phyloP scores from a whole-genome alignment of 2,888 invertebrate genomes.

The Hirtodrosophila alboralis region DNA sequence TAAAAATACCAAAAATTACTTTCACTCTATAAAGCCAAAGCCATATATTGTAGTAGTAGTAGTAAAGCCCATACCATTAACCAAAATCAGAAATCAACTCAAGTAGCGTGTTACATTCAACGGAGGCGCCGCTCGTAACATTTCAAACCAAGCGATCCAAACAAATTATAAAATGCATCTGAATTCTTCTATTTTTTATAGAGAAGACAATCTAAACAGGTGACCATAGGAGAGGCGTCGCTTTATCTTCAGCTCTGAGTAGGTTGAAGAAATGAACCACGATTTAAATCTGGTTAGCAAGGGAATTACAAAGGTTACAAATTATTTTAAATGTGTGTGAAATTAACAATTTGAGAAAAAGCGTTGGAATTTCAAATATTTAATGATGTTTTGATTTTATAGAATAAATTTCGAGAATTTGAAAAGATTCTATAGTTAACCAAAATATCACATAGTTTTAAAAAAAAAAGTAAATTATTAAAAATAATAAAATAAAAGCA shows the following conservation, averaged over 20 bases:
- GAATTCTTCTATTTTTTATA: no score
- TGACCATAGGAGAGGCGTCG: conserved; percentile 46
- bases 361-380: conserved; percentile 4
- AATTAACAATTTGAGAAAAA: conserved; percentile 29
- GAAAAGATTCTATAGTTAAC: no score
- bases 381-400: no score
- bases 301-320: conserved; percentile 26
- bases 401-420: no score
- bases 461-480: no score
- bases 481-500: no score
- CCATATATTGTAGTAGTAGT: no score
- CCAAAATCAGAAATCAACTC: conserved; percentile 35
- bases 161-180: conserved; percentile 70
- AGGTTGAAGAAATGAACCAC: conserved; percentile 22
- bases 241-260: conserved; percentile 44
- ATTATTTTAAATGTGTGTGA: conserved; percentile 8
- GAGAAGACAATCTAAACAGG: conserved; percentile 32
- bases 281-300: conserved; percentile 29
- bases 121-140: conserved; percentile 47
- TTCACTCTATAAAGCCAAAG: conserved; percentile 54
- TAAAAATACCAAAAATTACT: conserved; percentile 73
- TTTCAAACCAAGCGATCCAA: conserved; percentile 56
- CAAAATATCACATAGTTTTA: no score
- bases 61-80: conserved; percentile 20
- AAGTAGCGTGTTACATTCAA: conserved; percentile 56